Evolutionary conservation across 2,113 vertebrate species (phyloP), one percentile per base, ranked within the genome.

Genomic region (Caranx melampygus): DNA sequence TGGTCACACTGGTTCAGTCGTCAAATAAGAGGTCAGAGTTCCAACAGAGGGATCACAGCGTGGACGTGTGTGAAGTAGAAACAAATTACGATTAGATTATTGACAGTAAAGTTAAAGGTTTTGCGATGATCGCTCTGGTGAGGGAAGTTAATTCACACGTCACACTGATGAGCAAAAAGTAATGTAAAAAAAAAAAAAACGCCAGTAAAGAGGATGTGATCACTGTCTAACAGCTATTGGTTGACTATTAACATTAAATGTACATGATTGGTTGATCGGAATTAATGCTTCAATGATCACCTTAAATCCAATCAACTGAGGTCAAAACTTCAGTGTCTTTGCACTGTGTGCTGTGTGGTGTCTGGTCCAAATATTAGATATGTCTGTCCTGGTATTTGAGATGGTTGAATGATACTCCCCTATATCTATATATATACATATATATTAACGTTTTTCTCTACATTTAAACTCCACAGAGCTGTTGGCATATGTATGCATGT

Each of bases 1-100:
- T 45, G 60, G 68, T 65, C 20, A 42, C 51, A 55, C n/a, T 16
- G 57, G 77, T 85, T 87, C 81, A 83, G 34, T 57, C 86, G 78
- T 92, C 85, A 87, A 37, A 82, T 49, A 44, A 77, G 60, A 84
- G 84, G 83, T 88, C 85, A 89, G 55, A 86, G 77, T 72, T 88
- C 73, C 72, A 61, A 79, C 35, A 81, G 69, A 64, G 67, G 71
- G 54, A 81, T 80, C 79, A 72, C 79, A 88, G 76, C 60, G 44
- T 37, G 44, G 40, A 20, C 11, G 40, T 33, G 67, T 52, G 65
- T 42, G 76, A 64, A 69, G 72, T 51, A 12, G 80, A 78, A 85
- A 85, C 75, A 85, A 76, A 87, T 76, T 86, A 79, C 45, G 18
- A 87, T 85, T 26, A 42, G 59, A 79, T 82, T 87, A 91, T 89